A percentile compares a stretch with the other conserved stretches of the same genome.
Conservation (phyloP, 2,113 vertebrate genomes). For the Ciconia stormi region DNA sequence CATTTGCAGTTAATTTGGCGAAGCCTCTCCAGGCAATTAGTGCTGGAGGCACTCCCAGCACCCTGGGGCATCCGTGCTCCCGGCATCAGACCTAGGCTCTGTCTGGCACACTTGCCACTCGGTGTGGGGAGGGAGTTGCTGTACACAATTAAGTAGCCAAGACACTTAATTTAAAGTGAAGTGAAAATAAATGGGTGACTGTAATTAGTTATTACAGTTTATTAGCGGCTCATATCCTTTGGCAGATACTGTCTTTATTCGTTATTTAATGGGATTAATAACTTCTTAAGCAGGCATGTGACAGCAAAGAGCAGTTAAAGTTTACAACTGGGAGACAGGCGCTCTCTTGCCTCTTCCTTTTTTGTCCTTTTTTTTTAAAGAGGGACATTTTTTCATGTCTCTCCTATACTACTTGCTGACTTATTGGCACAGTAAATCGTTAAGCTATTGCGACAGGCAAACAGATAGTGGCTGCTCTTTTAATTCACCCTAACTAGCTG, state of each 20-base stretch:
- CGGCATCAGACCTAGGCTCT: background rate
- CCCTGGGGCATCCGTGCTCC: accelerated
- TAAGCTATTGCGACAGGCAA: background rate
- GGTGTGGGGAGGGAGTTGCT: background rate
- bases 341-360: background rate
- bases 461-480: background rate
- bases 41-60: background rate
- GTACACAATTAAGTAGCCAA: background rate
- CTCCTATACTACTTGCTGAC: background rate
- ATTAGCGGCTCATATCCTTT: slow-evolving; percentile 25
- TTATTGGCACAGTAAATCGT: background rate
- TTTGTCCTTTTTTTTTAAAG: background rate
- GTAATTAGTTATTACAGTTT: slow-evolving; percentile 52
- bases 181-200: slow-evolving; percentile 7
- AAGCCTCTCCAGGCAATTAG: background rate
- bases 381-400: background rate
- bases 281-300: slow-evolving; percentile 17
- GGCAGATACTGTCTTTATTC: slow-evolving; percentile 12
- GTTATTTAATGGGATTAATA: slow-evolving; percentile 43
- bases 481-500: background rate
- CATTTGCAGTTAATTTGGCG: slow-evolving; percentile 3
- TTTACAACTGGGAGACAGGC: background rate
- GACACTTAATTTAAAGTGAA: slow-evolving; percentile 16
- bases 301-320: background rate
- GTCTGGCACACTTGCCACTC: background rate